These are phyloP conservation scores for Parauchenoglanis punctatus DNA, from an alignment of 2,797 vertebrate genomes.

Conservation along the genomic window DNA sequence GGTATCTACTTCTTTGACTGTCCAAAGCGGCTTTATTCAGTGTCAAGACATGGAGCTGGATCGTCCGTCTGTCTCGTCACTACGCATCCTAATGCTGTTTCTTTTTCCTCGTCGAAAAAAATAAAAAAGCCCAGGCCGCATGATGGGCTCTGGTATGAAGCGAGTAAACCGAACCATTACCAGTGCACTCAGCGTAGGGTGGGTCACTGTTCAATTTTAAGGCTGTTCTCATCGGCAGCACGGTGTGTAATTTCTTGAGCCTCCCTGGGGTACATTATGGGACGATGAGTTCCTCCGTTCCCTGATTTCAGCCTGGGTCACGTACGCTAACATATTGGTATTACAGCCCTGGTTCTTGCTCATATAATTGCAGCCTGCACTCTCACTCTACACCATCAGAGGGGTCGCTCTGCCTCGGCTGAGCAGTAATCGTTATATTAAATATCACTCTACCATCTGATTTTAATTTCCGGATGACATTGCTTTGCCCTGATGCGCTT, in stretches of 20 bases:
- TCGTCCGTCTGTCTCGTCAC: neutral
- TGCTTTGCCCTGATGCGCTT: neutral
- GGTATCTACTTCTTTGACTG: conserved; percentile 28
- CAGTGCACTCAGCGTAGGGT: neutral
- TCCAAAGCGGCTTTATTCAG: conserved; percentile 46
- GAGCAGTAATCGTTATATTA: conserved; percentile 52
- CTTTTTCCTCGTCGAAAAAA: neutral
- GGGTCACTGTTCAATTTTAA: conserved; percentile 13
- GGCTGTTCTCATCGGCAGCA: neutral
- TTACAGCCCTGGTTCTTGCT: conserved; percentile 14
- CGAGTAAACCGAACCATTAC: neutral
- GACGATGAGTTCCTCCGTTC: neutral
- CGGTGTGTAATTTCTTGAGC: neutral
- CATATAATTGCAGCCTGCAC: conserved; percentile 24
- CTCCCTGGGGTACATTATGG: neutral
- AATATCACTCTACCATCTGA: conserved; percentile 33
- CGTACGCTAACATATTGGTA: conserved; percentile 34
- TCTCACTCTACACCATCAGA: conserved; percentile 39
- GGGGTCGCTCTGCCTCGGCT: conserved; percentile 32
- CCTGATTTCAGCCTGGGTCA: conserved; percentile 15
- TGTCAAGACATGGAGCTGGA: conserved; percentile 43
- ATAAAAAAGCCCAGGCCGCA: neutral
- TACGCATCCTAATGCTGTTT: neutral
- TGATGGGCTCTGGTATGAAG: neutral
- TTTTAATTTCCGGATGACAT: conserved; percentile 39